Base-by-base conservation (phyloP, 1,140 invertebrate species). In the Popillia japonica region DNA sequence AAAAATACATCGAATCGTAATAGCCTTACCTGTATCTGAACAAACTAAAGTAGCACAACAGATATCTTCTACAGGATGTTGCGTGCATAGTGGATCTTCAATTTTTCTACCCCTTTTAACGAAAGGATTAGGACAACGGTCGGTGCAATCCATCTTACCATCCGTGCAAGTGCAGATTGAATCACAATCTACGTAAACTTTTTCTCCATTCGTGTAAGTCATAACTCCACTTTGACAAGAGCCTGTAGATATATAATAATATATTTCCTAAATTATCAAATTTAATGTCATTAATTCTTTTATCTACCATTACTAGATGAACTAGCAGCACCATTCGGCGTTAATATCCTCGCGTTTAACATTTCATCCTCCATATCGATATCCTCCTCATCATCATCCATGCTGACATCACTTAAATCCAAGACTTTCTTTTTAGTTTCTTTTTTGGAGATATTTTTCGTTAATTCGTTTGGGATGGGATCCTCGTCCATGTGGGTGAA, bases 11-110 rank as follows among this genome's bases (percentile, higher is more conserved):
- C 7, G 27, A 4, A 40, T 74, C 3, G 2, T 17, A 23, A 23
- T 23, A 74, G 1, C 9, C 72, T 77, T 81, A 90, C 89, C 89
- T 72, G 89, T 88, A 86, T 90, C 89, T 11, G 87, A 83, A 83
- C 94, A 95, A 34, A 90, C 87, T 79, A 94, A 87, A 42, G 91
- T 87, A 3, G 94, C 91, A 83, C 95, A 96, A 84, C 95, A 97
- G 40, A 92, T 92, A 83, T 96, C 93, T 44, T 92, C 91, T 11
- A 90, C 88, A 8, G 90, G 88, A 80, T 91, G 90, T 80, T 95
- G 94, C 59, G 90, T 88, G 83, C 96, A 96, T 23, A 92, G 86
- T 0, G 93, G 91, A 88, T 96, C 94, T 41, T 89, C 88, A 74
- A 90, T 87, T 77, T 88, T 88, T 82, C 89, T 88, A 34, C 92